These are phyloP conservation scores for Phrixothrix hirtus DNA, from an alignment of 2,888 invertebrate genomes.

Conservation along the genomic window DNA sequence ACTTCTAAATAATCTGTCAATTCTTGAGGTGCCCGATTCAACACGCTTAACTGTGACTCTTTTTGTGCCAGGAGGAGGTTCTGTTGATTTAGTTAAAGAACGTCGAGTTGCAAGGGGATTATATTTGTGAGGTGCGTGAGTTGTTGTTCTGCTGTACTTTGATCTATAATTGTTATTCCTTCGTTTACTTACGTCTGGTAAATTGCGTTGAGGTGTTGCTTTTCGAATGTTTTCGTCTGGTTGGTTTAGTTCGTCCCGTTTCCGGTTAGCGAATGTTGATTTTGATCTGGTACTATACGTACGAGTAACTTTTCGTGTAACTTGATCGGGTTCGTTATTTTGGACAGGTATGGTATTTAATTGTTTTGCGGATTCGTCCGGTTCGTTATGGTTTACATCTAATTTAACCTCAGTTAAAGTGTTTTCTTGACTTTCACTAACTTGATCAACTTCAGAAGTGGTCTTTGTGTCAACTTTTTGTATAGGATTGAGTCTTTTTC, in stretches of 20 bases:
- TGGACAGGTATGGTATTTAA: no score
- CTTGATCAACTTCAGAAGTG: no score
- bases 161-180: neutral
- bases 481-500: no score
- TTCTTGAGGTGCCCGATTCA: constrained; percentile 1
- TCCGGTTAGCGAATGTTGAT: neutral
- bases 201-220: neutral
- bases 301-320: no score
- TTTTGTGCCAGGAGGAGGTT: constrained; percentile 1
- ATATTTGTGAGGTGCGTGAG: constrained; percentile 2
- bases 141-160: neutral
- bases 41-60: no score
- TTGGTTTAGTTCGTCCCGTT: neutral
- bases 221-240: neutral
- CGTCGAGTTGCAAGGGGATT: neutral
- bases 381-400: no score
- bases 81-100: constrained; percentile 2
- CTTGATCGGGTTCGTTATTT: no score
- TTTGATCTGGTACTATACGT: no score
- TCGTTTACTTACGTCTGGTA: neutral
- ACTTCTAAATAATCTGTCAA: constrained; percentile 1
- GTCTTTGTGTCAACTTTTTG: no score
- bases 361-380: no score
- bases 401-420: no score
- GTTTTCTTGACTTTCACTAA: no score